Evolutionary conservation across 1,140 invertebrate genomes (phyloP).

Genomic region (Musca vetustissima): DNA sequence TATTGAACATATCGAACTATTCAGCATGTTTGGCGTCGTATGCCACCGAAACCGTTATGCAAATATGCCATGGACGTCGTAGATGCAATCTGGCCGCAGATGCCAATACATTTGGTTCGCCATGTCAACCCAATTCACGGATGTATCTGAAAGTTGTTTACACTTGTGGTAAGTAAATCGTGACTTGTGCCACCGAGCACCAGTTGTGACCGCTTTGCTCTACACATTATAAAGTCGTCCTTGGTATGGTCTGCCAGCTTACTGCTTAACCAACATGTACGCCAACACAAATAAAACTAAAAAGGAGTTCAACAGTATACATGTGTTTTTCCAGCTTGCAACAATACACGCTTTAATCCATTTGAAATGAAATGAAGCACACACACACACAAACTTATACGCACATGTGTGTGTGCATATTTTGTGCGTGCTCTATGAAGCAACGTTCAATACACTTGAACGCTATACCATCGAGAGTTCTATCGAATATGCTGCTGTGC

Average conservation of each 20-base stretch:
- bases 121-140: conserved; percentile 77
- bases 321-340: too few species aligned
- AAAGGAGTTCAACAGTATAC: too few species aligned
- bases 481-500: too few species aligned
- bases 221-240: background rate
- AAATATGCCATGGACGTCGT: conserved; percentile 85
- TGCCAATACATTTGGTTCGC: conserved; percentile 81
- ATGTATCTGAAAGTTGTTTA: conserved; percentile 92
- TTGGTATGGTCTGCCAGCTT: background rate
- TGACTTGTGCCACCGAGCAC: conserved; percentile 2
- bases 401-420: too few species aligned
- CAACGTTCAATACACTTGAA: too few species aligned
- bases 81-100: conserved; percentile 80
- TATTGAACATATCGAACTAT: conserved; percentile 38
- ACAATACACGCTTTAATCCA: too few species aligned
- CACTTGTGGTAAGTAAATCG: conserved; percentile 82
- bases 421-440: too few species aligned
- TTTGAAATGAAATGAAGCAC: too few species aligned
- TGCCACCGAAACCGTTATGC: conserved; percentile 86
- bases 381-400: too few species aligned
- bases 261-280: too few species aligned
- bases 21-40: conserved; percentile 84
- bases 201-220: background rate
- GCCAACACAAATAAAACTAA: too few species aligned
- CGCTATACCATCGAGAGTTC: too few species aligned